Conservation (phyloP, 2,888 invertebrate genomes). For the Drosophila kuntzei region DNA sequence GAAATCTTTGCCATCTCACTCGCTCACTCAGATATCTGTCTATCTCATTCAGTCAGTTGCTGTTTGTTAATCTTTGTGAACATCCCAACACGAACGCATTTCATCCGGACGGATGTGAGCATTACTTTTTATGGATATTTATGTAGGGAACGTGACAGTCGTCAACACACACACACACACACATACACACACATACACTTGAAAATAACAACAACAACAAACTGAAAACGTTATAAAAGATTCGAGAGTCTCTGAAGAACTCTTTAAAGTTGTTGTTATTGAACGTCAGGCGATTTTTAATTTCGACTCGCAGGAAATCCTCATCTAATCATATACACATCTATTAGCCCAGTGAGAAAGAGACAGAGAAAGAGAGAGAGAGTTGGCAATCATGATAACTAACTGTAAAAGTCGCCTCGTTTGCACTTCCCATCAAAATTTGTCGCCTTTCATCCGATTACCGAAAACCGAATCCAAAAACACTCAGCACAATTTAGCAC, state of each 20-base stretch:
- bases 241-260: conserved; percentile 37
- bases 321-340: conserved; percentile 23
- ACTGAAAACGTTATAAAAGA: conserved; percentile 10
- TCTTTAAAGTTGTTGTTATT: conserved; percentile 29
- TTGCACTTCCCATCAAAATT: conserved; percentile 12
- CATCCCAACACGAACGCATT: conserved; percentile 64
- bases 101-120: conserved; percentile 81
- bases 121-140: conserved; percentile 82
- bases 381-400: conserved; percentile 3
- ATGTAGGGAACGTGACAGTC: conserved; percentile 78
- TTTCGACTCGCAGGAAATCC: conserved; percentile 58
- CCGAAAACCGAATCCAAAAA: conserved; percentile 9
- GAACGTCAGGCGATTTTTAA: conserved; percentile 62
- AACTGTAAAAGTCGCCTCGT: conserved; percentile 16
- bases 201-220: conserved; percentile 17
- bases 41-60: background rate
- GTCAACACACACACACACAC: conserved; percentile 36
- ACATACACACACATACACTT: conserved; percentile 4
- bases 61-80: conserved; percentile 44
- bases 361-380: background rate
- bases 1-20: background rate
- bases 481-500: conserved; percentile 15
- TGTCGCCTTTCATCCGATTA: conserved; percentile 7
- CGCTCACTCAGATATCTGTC: background rate
- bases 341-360: background rate